phyloP scores from a whole-genome alignment of 2,888 invertebrate species.

The Caenorhabditis drosophilae region DNA sequence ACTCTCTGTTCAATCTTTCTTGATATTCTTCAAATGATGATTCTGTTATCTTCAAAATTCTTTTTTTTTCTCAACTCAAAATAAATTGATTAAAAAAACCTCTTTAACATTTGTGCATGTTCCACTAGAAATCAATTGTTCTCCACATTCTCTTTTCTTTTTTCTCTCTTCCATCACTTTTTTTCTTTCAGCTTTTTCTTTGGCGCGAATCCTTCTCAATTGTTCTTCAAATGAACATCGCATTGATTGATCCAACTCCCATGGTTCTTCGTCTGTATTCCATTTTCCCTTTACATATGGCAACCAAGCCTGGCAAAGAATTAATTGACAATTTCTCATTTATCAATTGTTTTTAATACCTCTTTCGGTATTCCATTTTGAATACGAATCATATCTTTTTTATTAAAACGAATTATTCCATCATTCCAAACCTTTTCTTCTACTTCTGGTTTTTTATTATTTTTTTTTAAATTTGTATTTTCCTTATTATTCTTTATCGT shows the following conservation, averaged over 20 bases:
- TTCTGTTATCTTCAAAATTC: conserved; percentile 3
- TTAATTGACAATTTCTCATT: not conserved
- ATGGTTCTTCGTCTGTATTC: conserved; percentile 52
- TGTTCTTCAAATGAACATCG: conserved; percentile 40
- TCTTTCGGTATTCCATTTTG: conserved; percentile 20
- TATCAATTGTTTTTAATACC: conserved; percentile 3
- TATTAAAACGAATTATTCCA: conserved; percentile 1
- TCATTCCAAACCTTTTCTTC: not conserved
- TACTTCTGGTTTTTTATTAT: conserved; percentile 2
- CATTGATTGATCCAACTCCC: conserved; percentile 39
- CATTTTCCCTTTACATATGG: conserved; percentile 40
- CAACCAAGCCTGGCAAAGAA: conserved; percentile 27
- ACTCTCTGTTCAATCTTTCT: conserved; percentile 6
- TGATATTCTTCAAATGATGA: conserved; percentile 15
- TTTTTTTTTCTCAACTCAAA: not conserved
- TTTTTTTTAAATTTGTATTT: not conserved
- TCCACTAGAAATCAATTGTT: conserved; percentile 21
- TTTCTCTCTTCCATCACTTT: conserved; percentile 38
- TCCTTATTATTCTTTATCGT: conserved; percentile 4
- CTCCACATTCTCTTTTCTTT: conserved; percentile 21
- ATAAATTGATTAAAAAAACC: not conserved
- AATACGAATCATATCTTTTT: conserved; percentile 32
- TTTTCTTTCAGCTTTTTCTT: conserved; percentile 37
- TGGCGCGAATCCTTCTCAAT: conserved; percentile 25
- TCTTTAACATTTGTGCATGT: not conserved